Conservation (phyloP, 2,797 vertebrate species). For the Rhadinocentrus ornatus region DNA sequence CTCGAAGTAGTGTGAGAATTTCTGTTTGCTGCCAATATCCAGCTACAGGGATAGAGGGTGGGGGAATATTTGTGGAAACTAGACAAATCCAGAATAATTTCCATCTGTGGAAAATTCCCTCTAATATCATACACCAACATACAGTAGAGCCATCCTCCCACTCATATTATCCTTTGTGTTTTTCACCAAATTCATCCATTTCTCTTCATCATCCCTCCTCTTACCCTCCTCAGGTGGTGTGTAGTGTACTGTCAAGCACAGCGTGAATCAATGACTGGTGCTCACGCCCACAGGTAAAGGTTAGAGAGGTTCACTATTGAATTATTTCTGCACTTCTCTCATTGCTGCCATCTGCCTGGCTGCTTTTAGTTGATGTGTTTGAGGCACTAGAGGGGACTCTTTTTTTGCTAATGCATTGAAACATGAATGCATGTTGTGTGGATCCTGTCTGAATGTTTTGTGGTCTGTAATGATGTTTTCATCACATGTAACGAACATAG, state of each 20-base stretch:
- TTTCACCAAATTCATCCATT: constrained; percentile 73
- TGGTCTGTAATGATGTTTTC: constrained; percentile 44
- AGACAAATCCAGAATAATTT: constrained; percentile 48
- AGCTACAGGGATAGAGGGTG: background rate
- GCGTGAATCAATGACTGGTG: constrained; percentile 82
- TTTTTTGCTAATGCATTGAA: constrained; percentile 72
- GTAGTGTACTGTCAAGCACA: constrained; percentile 80
- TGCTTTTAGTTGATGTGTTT: constrained; percentile 81
- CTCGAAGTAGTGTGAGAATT: constrained; percentile 46
- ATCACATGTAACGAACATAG: constrained; percentile 52
- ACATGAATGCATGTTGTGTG: constrained; percentile 49
- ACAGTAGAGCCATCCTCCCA: constrained; percentile 59
- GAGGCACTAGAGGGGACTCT: constrained; percentile 75
- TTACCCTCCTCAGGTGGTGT: constrained; percentile 74
- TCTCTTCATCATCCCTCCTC: constrained; percentile 68
- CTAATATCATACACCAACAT: constrained; percentile 57
- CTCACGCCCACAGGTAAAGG: constrained; percentile 86
- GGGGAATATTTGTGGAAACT: constrained; percentile 39
- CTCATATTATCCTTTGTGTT: constrained; percentile 67
- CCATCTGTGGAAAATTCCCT: constrained; percentile 58
- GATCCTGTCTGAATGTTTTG: constrained; percentile 35
- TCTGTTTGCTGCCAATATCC: constrained; percentile 43
- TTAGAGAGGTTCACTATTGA: constrained; percentile 85
- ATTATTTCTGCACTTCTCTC: constrained; percentile 85
- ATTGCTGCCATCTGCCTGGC: constrained; percentile 82